Percentiles rank a stretch among this genome's conserved stretches.
Evolutionary conservation across 2,113 vertebrate species (phyloP).

Genomic region (Mastomys coucha): DNA sequence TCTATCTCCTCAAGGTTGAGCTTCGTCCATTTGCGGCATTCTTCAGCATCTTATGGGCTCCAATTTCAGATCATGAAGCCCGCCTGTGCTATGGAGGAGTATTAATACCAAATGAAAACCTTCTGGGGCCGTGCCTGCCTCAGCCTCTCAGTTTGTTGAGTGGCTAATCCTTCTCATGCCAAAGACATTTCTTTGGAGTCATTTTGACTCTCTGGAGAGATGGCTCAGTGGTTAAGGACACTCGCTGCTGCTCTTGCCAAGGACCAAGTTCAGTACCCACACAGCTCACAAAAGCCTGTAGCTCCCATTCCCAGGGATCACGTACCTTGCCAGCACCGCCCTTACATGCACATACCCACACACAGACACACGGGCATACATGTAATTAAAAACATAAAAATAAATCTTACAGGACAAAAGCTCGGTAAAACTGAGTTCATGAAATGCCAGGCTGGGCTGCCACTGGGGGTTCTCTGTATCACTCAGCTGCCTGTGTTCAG

Average conservation of each 20-base stretch:
- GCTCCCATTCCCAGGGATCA: neutral
- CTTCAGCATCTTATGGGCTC: rapidly evolving
- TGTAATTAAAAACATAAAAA: neutral
- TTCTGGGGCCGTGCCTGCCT: rapidly evolving
- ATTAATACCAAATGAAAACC: neutral
- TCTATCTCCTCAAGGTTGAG: neutral
- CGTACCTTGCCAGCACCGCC: neutral
- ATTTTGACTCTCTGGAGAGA: neutral
- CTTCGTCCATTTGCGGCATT: too few relatives aligned
- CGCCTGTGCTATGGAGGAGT: neutral
- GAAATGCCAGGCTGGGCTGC: neutral
- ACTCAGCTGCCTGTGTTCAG: neutral
- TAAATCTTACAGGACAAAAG: neutral
- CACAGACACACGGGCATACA: too few relatives aligned
- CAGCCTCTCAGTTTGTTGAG: neutral
- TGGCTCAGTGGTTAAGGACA: neutral
- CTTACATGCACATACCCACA: neutral
- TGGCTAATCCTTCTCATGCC: neutral
- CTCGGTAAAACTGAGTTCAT: neutral
- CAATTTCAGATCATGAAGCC: neutral
- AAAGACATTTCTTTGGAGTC: neutral
- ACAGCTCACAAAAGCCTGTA: neutral
- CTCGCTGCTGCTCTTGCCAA: neutral
- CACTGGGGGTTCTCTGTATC: neutral
- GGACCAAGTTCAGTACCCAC: neutral